Evolutionary conservation across 2,113 vertebrate genomes (phyloP).

Genomic region (Taxidea taxus): DNA sequence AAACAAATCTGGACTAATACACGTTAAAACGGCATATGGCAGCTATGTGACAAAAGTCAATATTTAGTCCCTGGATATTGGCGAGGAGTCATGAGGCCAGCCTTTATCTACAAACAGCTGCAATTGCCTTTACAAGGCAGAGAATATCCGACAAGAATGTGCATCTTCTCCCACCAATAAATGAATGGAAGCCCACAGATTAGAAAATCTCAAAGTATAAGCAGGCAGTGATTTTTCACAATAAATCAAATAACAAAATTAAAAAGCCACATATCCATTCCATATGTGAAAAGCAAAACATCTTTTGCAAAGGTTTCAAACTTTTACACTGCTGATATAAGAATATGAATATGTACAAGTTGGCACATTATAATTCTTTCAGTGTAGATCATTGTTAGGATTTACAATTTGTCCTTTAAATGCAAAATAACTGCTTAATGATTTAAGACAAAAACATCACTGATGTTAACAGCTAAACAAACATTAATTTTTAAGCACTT

Average conservation of each 20-base stretch:
- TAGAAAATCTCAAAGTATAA: conserved; percentile 23
- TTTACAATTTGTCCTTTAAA: not conserved
- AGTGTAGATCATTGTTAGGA: not conserved
- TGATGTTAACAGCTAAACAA: conserved; percentile 13
- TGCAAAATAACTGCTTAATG: conserved; percentile 35
- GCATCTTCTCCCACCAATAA: not conserved
- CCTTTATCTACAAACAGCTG: not conserved
- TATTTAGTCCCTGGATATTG: not conserved
- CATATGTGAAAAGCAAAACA: conserved; percentile 1
- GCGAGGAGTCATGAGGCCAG: not conserved
- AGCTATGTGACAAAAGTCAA: conserved; percentile 15
- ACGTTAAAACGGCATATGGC: not conserved
- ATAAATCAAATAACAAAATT: not conserved
- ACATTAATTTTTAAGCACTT: conserved; percentile 24
- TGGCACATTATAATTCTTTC: not conserved
- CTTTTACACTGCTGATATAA: not conserved
- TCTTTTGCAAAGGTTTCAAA: not conserved
- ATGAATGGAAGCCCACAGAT: not conserved
- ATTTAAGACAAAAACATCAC: conserved; percentile 7
- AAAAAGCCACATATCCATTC: not conserved
- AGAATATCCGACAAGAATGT: not conserved
- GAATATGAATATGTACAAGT: not conserved
- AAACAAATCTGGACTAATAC: conserved; percentile 20
- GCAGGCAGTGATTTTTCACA: conserved; percentile 4
- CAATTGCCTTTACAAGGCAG: not conserved